These are phyloP conservation scores for Rhabdornis inornatus DNA, from an alignment of 2,113 vertebrate species.

Conservation along the genomic window DNA sequence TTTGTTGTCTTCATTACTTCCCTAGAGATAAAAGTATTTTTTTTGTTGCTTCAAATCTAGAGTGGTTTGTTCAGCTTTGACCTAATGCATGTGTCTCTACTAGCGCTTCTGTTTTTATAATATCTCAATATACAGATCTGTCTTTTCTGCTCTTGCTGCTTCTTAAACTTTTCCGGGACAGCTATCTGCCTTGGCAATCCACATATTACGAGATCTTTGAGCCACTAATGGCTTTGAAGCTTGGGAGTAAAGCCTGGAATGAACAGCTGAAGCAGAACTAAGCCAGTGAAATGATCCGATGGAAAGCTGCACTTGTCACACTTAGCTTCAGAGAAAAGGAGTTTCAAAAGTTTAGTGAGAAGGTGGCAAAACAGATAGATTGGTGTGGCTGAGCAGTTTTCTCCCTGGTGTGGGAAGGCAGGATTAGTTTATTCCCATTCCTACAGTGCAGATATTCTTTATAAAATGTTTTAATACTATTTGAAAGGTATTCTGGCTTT, in stretches of 20 bases:
- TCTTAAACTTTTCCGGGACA: slow-evolving; percentile 4
- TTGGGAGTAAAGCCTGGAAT: slow-evolving; percentile 27
- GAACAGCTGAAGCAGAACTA: slow-evolving; percentile 48
- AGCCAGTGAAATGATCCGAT: slow-evolving; percentile 19
- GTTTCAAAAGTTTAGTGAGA: background rate
- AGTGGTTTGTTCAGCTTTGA: background rate
- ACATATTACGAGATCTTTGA: background rate
- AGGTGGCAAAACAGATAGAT: background rate
- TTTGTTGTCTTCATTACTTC: background rate
- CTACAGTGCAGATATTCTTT: background rate
- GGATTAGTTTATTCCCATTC: background rate
- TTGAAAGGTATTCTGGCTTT: background rate
- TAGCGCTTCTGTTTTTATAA: background rate
- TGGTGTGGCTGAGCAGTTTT: background rate
- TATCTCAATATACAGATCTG: background rate
- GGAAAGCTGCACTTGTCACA: background rate
- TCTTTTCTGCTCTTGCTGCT: background rate
- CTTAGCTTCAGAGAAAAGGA: slow-evolving; percentile 1
- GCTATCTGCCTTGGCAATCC: slow-evolving; percentile 22
- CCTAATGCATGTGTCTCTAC: background rate
- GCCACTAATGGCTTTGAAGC: slow-evolving; percentile 41
- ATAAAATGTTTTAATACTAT: background rate
- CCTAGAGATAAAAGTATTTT: background rate
- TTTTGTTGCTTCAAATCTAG: background rate
- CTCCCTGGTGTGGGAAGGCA: background rate